Conservation (phyloP, 2,113 vertebrate species). For the Mus musculus region GRCm39 chrX:80163001-80163500, state of each 20-base stretch:
- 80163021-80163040: background rate
- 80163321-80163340: background rate
- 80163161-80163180: background rate
- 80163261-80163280: background rate
- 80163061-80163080: background rate
- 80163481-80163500: background rate
- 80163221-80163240: background rate
- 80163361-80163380: background rate
- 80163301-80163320: background rate
- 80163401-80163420: background rate
- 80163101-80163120: background rate
- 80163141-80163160: background rate
- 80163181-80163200: background rate
- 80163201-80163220: background rate
- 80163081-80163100: background rate
- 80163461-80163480: background rate
- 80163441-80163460: background rate
- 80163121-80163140: background rate
- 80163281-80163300: conserved; percentile 10
- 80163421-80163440: background rate
- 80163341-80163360: background rate
- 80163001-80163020: background rate
- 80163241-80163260: background rate
- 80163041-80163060: background rate
- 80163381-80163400: background rate